Conservation (phyloP, 2,113 vertebrate species). For the Neofelis nebulosa region DNA sequence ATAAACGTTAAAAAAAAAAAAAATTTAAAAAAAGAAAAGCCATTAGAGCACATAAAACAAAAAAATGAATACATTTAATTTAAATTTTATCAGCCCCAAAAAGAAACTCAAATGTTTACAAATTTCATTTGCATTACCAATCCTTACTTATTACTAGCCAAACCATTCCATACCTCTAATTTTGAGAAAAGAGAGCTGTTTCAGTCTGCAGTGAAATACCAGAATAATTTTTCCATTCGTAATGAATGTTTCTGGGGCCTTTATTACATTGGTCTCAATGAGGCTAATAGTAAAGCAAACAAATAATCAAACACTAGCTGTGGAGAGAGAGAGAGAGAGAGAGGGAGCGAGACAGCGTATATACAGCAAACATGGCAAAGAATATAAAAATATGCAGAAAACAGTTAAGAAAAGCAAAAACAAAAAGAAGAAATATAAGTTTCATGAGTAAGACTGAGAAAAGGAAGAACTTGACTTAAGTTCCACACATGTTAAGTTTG, state of each 20-base stretch:
- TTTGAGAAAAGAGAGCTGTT: neutral
- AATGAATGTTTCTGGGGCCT: neutral
- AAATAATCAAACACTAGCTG: neutral
- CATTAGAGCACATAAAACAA: neutral
- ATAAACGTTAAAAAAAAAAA: too few relatives aligned
- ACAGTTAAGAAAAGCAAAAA: slow-evolving; percentile 15
- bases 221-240: neutral
- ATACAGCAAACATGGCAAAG: neutral
- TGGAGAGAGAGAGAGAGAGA: neutral
- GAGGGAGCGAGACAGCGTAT: too few relatives aligned
- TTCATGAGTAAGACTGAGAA: slow-evolving; percentile 32
- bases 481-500: neutral
- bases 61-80: neutral
- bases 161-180: neutral
- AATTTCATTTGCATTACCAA: neutral
- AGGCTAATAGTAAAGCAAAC: neutral
- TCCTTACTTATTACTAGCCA: neutral
- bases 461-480: slow-evolving; percentile 37
- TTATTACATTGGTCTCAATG: neutral
- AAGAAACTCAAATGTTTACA: neutral
- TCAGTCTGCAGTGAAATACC: neutral
- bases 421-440: neutral
- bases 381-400: neutral
- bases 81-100: slow-evolving; percentile 22
- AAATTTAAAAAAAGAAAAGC: neutral